Conservation (phyloP, 2,113 vertebrate species). For the Fulmarus glacialis region DNA sequence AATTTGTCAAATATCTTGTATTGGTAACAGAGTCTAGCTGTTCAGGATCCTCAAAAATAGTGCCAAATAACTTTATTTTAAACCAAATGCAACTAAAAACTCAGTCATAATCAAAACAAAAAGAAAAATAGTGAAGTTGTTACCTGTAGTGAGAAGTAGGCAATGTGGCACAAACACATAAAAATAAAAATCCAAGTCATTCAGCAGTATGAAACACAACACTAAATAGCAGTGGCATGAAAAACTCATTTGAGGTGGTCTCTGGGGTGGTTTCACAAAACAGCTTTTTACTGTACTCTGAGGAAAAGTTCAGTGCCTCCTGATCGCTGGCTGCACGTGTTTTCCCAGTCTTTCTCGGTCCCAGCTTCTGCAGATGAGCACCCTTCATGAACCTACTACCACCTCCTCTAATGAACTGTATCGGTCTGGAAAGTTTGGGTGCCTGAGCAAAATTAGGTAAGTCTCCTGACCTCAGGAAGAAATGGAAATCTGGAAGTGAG, state of each 20-base stretch:
- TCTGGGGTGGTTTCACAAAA: background rate
- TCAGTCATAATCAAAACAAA: background rate
- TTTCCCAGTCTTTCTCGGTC: background rate
- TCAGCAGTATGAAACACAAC: background rate
- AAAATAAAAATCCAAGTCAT: background rate
- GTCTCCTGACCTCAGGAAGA: background rate
- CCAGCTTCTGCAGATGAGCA: background rate
- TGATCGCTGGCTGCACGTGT: background rate
- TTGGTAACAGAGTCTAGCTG: background rate
- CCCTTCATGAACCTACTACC: fast-evolving
- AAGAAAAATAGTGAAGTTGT: background rate
- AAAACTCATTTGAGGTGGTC: background rate
- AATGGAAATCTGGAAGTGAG: background rate
- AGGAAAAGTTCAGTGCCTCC: background rate
- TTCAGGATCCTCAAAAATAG: background rate
- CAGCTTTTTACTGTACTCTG: background rate
- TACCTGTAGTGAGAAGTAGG: background rate
- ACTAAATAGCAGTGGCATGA: background rate
- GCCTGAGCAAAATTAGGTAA: background rate
- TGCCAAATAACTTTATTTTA: background rate
- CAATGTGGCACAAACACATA: fast-evolving
- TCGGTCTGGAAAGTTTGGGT: background rate
- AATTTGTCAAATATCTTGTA: background rate
- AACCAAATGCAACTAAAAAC: background rate
- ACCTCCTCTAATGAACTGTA: background rate